Evolutionary conservation across 2,888 invertebrate species (phyloP), one percentile per base, ranked within the genome.

Genomic region (Ophion slaviceki): DNA sequence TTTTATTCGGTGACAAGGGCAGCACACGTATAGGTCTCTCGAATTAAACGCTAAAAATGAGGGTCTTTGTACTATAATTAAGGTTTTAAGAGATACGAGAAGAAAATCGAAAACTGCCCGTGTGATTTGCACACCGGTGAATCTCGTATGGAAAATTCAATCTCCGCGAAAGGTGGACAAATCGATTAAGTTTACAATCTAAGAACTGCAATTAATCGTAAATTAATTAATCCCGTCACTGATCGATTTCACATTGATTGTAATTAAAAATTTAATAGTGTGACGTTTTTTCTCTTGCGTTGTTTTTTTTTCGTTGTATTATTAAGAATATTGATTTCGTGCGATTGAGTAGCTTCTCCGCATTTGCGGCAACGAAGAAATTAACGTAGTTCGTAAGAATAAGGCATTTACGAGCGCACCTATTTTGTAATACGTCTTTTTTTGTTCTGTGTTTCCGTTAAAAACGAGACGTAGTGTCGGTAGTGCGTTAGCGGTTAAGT

Each of bases 1-100:
- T 86, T 80, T 82, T 81, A 74, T 80, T 81, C 74, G 83, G 80
- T 83, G 80, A 80, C 74, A 81, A 86, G 86, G 81, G 83, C 83
- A 83, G 86, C 86, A 83, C 86, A 77, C 76, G 80, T 64, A 77
- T 74, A 78, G 70, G 80, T 83, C 83, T 86, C 83, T 70, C 83
- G 83, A 61, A 78, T 66, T 68, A 76, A 75, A 62, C 59, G 78
- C 74, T 62, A 70, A 83, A 86, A 68, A 32, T 62, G n/a, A 57
- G 66, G 80, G 80, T 83, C 78, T 78, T 78, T 83, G 86, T 86
- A 86, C 86, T 86, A 61, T 86, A 86, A 86, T 83, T 83, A 83
- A 86, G 47, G 59, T 71, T 82, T 68, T 78, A 68, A 64, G 61
- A 67, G 47, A 72, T 28, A 20, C 3, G n/a, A 66, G 20, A 76